phyloP scores from a whole-genome alignment of 1,140 invertebrate species.

The Varroa destructor region DNA sequence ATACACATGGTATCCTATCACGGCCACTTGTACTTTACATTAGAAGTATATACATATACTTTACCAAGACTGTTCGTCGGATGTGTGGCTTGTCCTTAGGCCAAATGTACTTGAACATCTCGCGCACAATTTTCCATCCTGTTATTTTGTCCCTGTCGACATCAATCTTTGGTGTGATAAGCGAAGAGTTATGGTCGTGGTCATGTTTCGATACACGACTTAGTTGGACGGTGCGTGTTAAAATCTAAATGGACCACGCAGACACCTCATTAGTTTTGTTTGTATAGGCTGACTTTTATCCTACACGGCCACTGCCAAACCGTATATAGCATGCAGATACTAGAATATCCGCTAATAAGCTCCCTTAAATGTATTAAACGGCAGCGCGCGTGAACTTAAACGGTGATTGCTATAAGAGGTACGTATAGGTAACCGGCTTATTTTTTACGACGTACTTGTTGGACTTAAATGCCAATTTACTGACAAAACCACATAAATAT shows the following conservation, averaged over 20 bases:
- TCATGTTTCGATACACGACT: conserved; percentile 16
- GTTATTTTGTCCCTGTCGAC: conserved; percentile 46
- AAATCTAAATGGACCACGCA: not conserved
- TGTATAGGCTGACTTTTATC: too few species aligned
- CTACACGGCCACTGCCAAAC: too few species aligned
- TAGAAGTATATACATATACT: conserved; percentile 47
- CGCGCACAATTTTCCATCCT: conserved; percentile 62
- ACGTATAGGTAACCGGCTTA: too few species aligned
- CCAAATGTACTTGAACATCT: conserved; percentile 88
- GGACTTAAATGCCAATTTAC: too few species aligned
- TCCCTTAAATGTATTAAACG: too few species aligned
- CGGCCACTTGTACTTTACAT: conserved; percentile 2
- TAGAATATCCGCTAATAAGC: too few species aligned
- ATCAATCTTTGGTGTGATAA: not conserved
- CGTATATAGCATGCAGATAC: too few species aligned
- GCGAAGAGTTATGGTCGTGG: not conserved
- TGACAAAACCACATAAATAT: too few species aligned
- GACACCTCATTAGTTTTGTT: too few species aligned
- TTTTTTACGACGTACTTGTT: too few species aligned
- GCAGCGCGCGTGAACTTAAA: too few species aligned
- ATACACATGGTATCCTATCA: not conserved
- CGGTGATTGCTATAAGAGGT: too few species aligned
- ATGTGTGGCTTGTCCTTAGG: conserved; percentile 73
- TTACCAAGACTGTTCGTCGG: conserved; percentile 64
- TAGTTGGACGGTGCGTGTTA: conserved; percentile 19